Evolutionary conservation across 2,797 vertebrate species (phyloP).

Genomic region (Cryptoprocta ferox): DNA sequence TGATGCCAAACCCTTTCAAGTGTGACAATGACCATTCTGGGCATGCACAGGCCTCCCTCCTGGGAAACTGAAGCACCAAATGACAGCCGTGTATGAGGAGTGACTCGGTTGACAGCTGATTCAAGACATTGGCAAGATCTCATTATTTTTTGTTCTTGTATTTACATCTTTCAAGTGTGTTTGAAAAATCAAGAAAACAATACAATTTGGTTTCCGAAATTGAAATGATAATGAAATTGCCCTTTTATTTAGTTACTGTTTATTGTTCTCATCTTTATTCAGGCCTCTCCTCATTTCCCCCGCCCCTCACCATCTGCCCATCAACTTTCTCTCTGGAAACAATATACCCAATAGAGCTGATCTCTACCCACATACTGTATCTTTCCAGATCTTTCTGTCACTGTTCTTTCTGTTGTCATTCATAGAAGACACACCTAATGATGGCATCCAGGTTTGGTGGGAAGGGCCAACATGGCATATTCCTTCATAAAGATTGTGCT

Average conservation of each 20-base stretch:
- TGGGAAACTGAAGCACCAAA: neutral
- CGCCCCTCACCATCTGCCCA: accelerated
- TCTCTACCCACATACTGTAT: neutral
- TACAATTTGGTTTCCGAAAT: slow-evolving; percentile 6
- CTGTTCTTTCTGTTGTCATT: neutral
- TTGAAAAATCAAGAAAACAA: slow-evolving; percentile 57
- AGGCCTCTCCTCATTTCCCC: neutral
- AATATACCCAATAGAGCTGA: neutral
- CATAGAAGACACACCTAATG: neutral
- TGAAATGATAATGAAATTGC: slow-evolving; percentile 57
- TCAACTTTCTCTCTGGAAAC: slow-evolving; percentile 26
- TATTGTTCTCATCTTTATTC: slow-evolving; percentile 34
- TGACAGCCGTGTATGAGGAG: slow-evolving; percentile 41
- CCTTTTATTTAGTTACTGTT: slow-evolving; percentile 38
- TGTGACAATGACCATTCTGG: neutral
- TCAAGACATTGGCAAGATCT: slow-evolving; percentile 47
- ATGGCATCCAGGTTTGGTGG: neutral
- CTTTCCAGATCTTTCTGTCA: neutral
- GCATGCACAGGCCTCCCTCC: neutral
- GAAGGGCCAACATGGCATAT: neutral
- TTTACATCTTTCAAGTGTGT: slow-evolving; percentile 58
- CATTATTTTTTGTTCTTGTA: slow-evolving; percentile 49
- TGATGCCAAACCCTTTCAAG: neutral
- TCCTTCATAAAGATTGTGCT: neutral
- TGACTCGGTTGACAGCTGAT: slow-evolving; percentile 33